Evolutionary conservation across 92 coral and sea anemone species (phyloP).

Genomic region (Phenganax subtilis): DNA sequence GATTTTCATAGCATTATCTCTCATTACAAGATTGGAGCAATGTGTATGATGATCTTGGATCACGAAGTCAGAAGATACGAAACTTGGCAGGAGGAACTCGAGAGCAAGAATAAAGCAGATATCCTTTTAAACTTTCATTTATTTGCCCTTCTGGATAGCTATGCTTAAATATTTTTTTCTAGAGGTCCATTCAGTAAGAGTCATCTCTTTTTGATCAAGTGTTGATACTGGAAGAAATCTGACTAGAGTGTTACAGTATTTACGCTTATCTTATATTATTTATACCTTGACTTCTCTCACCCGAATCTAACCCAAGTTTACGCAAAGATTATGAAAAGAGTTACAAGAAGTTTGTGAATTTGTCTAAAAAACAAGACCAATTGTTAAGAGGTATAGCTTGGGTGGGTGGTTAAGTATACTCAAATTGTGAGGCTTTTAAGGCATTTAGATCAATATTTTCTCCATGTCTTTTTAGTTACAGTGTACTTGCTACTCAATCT

Average conservation of each 20-base stretch:
- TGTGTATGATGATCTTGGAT: conserved; percentile 94
- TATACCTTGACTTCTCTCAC: conserved; percentile 56
- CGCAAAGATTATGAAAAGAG: conserved; percentile 91
- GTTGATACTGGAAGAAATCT: no score
- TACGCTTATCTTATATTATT: not conserved
- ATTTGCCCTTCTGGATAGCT: not conserved
- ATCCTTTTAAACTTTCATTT: conserved; percentile 57
- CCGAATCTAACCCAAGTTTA: conserved; percentile 51
- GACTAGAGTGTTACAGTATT: no score
- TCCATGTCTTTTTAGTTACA: conserved; percentile 50
- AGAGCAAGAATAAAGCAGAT: conserved; percentile 74
- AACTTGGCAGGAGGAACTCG: conserved; percentile 87
- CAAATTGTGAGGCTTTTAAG: not conserved
- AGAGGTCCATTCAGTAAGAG: not conserved
- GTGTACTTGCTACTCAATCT: conserved; percentile 78
- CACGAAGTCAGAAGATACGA: conserved; percentile 77
- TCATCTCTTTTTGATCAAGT: not conserved
- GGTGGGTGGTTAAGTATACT: not conserved
- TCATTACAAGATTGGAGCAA: conserved; percentile 91
- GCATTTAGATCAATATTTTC: not conserved
- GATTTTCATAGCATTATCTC: conserved; percentile 84
- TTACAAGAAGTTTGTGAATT: conserved; percentile 84
- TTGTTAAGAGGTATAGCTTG: conserved; percentile 66
- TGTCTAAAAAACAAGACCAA: conserved; percentile 92
- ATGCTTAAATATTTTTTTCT: not conserved